phyloP scores from a whole-genome alignment of 2,113 vertebrate species.

The Balaeniceps rex region DNA sequence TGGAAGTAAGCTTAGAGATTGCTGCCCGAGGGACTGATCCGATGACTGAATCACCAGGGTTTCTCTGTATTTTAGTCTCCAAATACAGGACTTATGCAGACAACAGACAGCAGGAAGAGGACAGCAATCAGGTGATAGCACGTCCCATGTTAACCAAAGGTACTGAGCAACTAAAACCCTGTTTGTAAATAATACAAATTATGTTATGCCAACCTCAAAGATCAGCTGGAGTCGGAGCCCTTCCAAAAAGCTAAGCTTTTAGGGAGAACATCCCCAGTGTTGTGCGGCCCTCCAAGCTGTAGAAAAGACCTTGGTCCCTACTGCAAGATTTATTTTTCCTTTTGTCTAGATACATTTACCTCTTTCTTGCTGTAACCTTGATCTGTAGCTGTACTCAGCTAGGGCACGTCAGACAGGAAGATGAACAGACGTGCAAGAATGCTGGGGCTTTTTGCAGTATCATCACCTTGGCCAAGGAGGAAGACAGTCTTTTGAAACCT shows the following conservation, averaged over 20 bases:
- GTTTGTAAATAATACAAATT: background rate
- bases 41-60: background rate
- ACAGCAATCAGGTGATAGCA: background rate
- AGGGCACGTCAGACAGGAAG: background rate
- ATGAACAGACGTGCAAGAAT: background rate
- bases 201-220: background rate
- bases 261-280: background rate
- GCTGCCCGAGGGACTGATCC: fast-evolving
- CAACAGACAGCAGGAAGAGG: background rate
- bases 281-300: background rate
- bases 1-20: background rate
- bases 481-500: background rate
- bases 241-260: background rate
- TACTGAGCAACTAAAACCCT: background rate
- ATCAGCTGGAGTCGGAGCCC: background rate
- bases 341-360: background rate
- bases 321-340: background rate
- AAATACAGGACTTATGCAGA: background rate
- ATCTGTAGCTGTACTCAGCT: background rate
- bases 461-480: background rate
- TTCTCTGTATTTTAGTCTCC: background rate
- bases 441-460: background rate
- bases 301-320: background rate
- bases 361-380: background rate
- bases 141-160: background rate